A percentile compares a stretch with the other conserved stretches of the same genome.
Conservation (phyloP, 2,888 invertebrate genomes). For the Epinotia demarniana region DNA sequence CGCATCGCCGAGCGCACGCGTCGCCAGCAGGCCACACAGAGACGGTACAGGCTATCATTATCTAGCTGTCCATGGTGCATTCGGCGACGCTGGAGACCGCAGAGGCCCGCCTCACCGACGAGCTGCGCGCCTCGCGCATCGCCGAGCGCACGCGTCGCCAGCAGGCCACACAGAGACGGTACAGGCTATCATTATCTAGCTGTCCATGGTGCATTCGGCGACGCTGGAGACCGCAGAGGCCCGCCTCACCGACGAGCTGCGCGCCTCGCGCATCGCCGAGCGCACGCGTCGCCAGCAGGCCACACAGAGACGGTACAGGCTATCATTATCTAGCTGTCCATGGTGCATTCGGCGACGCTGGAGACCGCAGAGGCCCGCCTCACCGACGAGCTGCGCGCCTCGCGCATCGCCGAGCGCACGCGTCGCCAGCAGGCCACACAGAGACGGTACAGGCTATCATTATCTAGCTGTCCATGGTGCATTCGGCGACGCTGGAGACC, state of each 20-base stretch:
- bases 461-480: neutral
- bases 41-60: slow-evolving; percentile 60
- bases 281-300: slow-evolving; percentile 73
- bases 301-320: slow-evolving; percentile 68
- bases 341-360: too few species aligned
- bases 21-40: slow-evolving; percentile 72
- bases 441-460: slow-evolving; percentile 61
- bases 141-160: slow-evolving; percentile 77
- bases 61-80: too few species aligned
- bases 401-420: slow-evolving; percentile 77
- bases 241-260: slow-evolving; percentile 89
- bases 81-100: too few species aligned
- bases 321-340: neutral
- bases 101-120: slow-evolving; percentile 88
- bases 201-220: too few species aligned
- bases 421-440: slow-evolving; percentile 73
- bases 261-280: slow-evolving; percentile 81
- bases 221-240: too few species aligned
- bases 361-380: slow-evolving; percentile 77
- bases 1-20: slow-evolving; percentile 77
- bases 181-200: slow-evolving; percentile 6
- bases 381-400: slow-evolving; percentile 87
- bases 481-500: too few species aligned
- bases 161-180: slow-evolving; percentile 74
- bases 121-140: slow-evolving; percentile 83